Percentiles rank a stretch among this genome's conserved stretches.
Evolutionary conservation across 2,888 invertebrate genomes (phyloP).

Genomic region (Melanostoma scalare): DNA sequence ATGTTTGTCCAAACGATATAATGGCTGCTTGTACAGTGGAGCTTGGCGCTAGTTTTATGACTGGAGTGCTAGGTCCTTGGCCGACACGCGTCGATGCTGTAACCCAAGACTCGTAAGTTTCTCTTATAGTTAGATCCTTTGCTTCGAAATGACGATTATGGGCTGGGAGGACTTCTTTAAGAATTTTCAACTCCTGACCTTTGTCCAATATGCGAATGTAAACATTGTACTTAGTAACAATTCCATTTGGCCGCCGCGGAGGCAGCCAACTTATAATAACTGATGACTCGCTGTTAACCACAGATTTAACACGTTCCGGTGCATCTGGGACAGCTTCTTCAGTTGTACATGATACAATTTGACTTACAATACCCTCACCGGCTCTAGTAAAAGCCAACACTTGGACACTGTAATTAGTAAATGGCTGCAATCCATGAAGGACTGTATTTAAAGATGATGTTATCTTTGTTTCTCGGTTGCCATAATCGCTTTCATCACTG

Average conservation of each 20-base stretch:
- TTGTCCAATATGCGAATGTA: conserved; percentile 84
- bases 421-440: conserved; percentile 84
- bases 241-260: conserved; percentile 85
- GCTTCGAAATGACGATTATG: conserved; percentile 83
- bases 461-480: conserved; percentile 83
- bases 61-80: conserved; percentile 84
- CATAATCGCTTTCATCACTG: conserved; percentile 79
- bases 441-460: conserved; percentile 84
- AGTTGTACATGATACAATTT: conserved; percentile 84
- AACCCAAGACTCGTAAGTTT: conserved; percentile 85
- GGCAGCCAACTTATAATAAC: conserved; percentile 86
- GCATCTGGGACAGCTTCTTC: conserved; percentile 85
- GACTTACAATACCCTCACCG: conserved; percentile 85
- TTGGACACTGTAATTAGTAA: conserved; percentile 86
- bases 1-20: conserved; percentile 84
- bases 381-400: conserved; percentile 85
- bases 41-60: conserved; percentile 83
- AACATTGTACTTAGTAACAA: conserved; percentile 85
- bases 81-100: conserved; percentile 85
- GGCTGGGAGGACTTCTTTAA: conserved; percentile 82
- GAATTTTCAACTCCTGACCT: conserved; percentile 83
- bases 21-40: conserved; percentile 83
- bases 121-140: conserved; percentile 83
- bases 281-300: conserved; percentile 84
- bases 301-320: conserved; percentile 85